Evolutionary conservation across 2,113 vertebrate species (phyloP).

Genomic region (Sander vitreus): DNA sequence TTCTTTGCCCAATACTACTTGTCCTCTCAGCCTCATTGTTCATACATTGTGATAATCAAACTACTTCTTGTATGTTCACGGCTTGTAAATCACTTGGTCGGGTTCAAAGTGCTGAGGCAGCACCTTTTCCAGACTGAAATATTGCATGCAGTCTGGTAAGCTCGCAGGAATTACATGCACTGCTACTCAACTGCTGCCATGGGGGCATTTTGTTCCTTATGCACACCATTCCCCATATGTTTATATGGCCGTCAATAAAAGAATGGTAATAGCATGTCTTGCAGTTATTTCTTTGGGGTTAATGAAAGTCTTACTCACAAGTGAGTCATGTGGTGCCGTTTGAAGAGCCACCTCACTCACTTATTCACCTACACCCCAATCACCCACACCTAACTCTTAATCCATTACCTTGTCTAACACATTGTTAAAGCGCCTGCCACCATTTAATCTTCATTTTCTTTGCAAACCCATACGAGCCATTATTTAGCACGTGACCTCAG

Average conservation of each 20-base stretch:
- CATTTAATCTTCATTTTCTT: constrained; percentile 71
- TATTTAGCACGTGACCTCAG: constrained; percentile 50
- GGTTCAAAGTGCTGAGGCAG: constrained; percentile 40
- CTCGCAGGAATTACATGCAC: constrained; percentile 53
- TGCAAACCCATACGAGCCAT: constrained; percentile 21
- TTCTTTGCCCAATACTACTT: neutral
- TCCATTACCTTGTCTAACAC: constrained; percentile 44
- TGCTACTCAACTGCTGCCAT: constrained; percentile 52
- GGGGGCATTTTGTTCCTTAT: constrained; percentile 34
- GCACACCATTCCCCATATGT: constrained; percentile 34
- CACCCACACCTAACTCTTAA: constrained; percentile 40
- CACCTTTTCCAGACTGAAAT: constrained; percentile 60
- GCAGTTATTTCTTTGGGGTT: constrained; percentile 57
- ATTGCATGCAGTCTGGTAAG: constrained; percentile 34
- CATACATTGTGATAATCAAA: constrained; percentile 48
- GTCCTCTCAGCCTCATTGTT: constrained; percentile 23
- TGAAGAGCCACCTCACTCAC: constrained; percentile 19
- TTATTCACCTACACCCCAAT: constrained; percentile 38
- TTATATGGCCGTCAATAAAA: constrained; percentile 61
- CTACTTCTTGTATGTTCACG: neutral
- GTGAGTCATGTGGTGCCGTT: constrained; percentile 31
- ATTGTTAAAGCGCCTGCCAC: constrained; percentile 28
- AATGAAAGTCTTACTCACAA: constrained; percentile 69
- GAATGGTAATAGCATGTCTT: constrained; percentile 35
- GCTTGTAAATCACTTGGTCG: constrained; percentile 38